Base-by-base conservation (phyloP, 2,113 vertebrate genomes). In the Pogona vitticeps region DNA sequence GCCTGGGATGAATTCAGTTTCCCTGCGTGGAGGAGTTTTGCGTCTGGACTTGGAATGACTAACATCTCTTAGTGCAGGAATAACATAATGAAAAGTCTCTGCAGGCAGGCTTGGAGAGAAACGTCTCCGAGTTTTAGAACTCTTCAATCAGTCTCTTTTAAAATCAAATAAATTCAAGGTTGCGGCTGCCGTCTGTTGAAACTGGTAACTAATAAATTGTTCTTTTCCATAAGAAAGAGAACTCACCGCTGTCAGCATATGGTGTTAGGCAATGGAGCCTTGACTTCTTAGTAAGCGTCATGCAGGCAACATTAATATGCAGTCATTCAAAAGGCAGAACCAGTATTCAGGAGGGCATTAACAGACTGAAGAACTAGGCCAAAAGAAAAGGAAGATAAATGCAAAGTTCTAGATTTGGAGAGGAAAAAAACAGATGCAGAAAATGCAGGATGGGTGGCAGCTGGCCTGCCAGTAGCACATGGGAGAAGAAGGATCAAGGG, bases 181-280 rank as follows among this genome's bases (percentile, higher is more conserved):
- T 46, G 2, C 36, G 8, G 84, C 84, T 59, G 17, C 52, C 83
- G 56, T 77, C 83, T 85, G 83, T 68, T 78, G 46, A 68, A 36
- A 68, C 33, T 36, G 61, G 42, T 68, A 52, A 67, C 61, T 40
- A 67, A 77, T 77, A 85, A 85, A 85, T 40, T 56, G 23, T 78
- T 31, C 42, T 33, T 56, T 76, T 36, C 61, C 73, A 33, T 40
- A 36, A 65, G 23, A 68, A 14, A 14, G 10, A 52, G 10, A 5
- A 5, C 46, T 52, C 83, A 67, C 26, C 18, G 46, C 63, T 56
- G 83, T 31, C 61, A 1, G 6, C 40, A 40, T 67, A 59, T 70
- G 61, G 42, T 63, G 17, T 36, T 14, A 26, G 72, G 72, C 15
- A 84, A 76, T 42, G 59, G 42, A 21, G 46, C 71, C n/a, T 36